Percentiles rank a stretch among this genome's conserved stretches.
phyloP scores from a whole-genome alignment of 2,888 invertebrate genomes.

The Phaonia tiefii region DNA sequence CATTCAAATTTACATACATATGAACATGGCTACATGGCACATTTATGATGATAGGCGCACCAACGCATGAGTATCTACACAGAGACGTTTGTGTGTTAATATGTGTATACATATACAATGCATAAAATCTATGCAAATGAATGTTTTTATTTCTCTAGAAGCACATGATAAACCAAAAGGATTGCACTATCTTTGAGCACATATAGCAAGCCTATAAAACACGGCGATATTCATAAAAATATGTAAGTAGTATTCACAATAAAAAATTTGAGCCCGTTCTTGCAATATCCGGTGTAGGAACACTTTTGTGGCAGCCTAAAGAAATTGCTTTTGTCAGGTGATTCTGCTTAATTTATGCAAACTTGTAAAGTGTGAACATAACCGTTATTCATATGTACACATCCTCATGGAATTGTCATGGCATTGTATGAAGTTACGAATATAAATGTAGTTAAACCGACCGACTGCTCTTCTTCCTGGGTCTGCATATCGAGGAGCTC shows the following conservation, averaged over 20 bases:
- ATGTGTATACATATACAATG: neutral
- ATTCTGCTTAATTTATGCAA: constrained; percentile 22
- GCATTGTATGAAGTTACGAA: constrained; percentile 18
- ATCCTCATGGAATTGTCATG: neutral
- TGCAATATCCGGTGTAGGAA: neutral
- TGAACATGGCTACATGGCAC: neutral
- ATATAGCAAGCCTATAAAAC: too few relatives aligned
- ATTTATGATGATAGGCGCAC: constrained; percentile 18
- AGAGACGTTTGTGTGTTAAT: constrained; percentile 1
- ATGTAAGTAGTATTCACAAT: too few relatives aligned
- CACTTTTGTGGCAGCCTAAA: neutral
- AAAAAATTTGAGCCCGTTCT: too few relatives aligned
- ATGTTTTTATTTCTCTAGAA: neutral
- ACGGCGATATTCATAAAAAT: too few relatives aligned
- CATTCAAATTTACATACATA: neutral
- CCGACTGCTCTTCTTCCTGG: neutral
- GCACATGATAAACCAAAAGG: constrained; percentile 2
- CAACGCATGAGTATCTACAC: constrained; percentile 6
- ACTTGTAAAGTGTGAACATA: constrained; percentile 32
- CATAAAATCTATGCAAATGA: constrained; percentile 33
- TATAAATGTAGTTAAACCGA: constrained; percentile 8
- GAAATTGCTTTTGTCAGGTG: neutral
- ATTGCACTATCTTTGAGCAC: too few relatives aligned
- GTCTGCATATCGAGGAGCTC: constrained; percentile 20
- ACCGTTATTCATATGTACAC: constrained; percentile 34